Conservation (phyloP, 1,140 invertebrate genomes). For the Vanessa tameamea region DNA sequence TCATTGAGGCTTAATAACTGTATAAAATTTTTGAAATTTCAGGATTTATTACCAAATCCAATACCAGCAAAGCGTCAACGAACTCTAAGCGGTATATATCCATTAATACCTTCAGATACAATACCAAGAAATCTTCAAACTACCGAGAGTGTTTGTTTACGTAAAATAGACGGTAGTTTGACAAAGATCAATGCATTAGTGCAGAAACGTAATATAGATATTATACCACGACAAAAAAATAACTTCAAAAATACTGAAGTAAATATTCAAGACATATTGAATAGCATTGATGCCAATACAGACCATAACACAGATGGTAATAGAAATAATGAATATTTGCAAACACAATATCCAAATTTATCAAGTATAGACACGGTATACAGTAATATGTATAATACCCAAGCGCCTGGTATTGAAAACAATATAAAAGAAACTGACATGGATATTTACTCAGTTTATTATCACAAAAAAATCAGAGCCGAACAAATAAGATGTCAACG, state of each 20-base stretch:
- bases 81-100: conserved; percentile 55
- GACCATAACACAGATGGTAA: conserved; percentile 8
- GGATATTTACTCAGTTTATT: conserved; percentile 41
- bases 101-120: conserved; percentile 34
- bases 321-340: conserved; percentile 29
- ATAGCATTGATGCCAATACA: conserved; percentile 19
- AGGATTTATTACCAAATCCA: conserved; percentile 14
- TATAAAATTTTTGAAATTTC: neutral
- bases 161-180: conserved; percentile 50
- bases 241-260: conserved; percentile 22
- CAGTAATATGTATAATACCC: neutral
- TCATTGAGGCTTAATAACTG: neutral
- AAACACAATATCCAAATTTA: conserved; percentile 25
- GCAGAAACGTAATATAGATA: conserved; percentile 38
- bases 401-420: neutral
- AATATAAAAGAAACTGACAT: conserved; percentile 16
- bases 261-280: conserved; percentile 28
- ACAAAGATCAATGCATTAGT: conserved; percentile 54
- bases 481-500: conserved; percentile 43
- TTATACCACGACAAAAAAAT: conserved; percentile 20
- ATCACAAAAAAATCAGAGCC: conserved; percentile 50
- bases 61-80: conserved; percentile 38
- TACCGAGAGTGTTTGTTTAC: conserved; percentile 39
- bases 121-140: conserved; percentile 26
- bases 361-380: conserved; percentile 8